A percentile compares a stretch with the other conserved stretches of the same genome.
phyloP scores from a whole-genome alignment of 2,113 vertebrate genomes.

The Salminus brasiliensis region DNA sequence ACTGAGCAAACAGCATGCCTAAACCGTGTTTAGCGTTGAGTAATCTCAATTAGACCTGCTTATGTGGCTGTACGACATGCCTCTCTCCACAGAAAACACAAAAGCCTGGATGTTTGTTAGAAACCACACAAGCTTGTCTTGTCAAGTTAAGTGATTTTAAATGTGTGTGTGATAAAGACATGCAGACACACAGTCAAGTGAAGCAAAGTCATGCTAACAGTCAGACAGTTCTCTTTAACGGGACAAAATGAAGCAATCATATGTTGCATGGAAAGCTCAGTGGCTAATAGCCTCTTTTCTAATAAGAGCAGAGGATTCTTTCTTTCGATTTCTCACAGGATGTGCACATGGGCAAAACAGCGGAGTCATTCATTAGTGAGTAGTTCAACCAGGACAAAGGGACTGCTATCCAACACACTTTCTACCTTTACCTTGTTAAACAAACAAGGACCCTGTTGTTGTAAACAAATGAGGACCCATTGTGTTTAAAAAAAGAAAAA shows the following conservation, averaged over 20 bases:
- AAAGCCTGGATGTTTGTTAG: not conserved
- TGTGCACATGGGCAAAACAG: constrained; percentile 20
- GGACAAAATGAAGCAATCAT: not conserved
- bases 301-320: not conserved
- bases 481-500: too few relatives aligned
- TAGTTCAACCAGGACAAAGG: constrained; percentile 28
- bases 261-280: not conserved
- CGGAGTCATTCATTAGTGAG: constrained; percentile 48
- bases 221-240: constrained; percentile 24
- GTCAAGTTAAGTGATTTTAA: too few relatives aligned
- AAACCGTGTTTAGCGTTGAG: too few relatives aligned
- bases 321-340: constrained; percentile 11
- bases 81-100: too few relatives aligned
- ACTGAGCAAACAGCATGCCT: too few relatives aligned
- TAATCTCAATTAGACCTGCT: too few relatives aligned
- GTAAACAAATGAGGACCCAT: not conserved
- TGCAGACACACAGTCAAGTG: not conserved
- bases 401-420: constrained; percentile 13
- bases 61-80: too few relatives aligned
- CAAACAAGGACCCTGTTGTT: not conserved
- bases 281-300: too few relatives aligned
- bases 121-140: too few relatives aligned
- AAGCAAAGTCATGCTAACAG: not conserved
- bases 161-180: too few relatives aligned
- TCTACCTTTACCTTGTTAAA: not conserved